Evolutionary conservation across 2,113 vertebrate species (phyloP).

Genomic region (Cisticola juncidis): DNA sequence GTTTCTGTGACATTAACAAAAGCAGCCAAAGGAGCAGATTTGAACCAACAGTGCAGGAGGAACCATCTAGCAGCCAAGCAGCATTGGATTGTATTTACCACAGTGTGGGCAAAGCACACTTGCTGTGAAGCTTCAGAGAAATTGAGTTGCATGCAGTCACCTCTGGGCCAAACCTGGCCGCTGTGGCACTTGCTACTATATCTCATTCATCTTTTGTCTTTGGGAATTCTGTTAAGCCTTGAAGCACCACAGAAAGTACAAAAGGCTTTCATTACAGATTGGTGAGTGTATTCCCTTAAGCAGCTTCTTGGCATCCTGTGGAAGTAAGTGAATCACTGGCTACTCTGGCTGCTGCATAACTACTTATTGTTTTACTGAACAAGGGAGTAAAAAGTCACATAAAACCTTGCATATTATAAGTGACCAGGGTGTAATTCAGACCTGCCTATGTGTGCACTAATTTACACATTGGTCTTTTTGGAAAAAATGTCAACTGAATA

Average conservation of each 20-base stretch:
- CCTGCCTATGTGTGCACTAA: slow-evolving; percentile 66
- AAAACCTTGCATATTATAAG: slow-evolving; percentile 71
- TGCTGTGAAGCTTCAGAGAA: neutral
- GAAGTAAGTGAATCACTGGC: slow-evolving; percentile 64
- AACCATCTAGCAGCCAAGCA: neutral
- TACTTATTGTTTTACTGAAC: slow-evolving; percentile 76
- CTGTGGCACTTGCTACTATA: neutral
- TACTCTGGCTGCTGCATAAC: slow-evolving; percentile 73
- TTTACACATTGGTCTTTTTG: slow-evolving; percentile 66
- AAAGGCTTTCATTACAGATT: slow-evolving; percentile 60
- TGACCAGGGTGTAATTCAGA: slow-evolving; percentile 67
- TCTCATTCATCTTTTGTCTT: slow-evolving; percentile 21
- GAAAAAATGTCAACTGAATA: slow-evolving; percentile 58
- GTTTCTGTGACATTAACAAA: neutral
- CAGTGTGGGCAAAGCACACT: neutral
- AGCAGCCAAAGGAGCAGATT: neutral
- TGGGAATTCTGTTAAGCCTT: slow-evolving; percentile 57
- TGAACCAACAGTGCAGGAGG: neutral
- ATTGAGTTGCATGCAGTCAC: neutral
- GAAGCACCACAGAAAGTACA: slow-evolving; percentile 63
- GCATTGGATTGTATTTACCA: neutral
- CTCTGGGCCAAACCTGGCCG: neutral
- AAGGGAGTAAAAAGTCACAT: slow-evolving; percentile 74
- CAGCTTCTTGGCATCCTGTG: slow-evolving; percentile 61
- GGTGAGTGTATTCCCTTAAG: slow-evolving; percentile 71